These are phyloP conservation scores for Eumaeus atala DNA, from an alignment of 1,140 invertebrate species.

Conservation along the genomic window DNA sequence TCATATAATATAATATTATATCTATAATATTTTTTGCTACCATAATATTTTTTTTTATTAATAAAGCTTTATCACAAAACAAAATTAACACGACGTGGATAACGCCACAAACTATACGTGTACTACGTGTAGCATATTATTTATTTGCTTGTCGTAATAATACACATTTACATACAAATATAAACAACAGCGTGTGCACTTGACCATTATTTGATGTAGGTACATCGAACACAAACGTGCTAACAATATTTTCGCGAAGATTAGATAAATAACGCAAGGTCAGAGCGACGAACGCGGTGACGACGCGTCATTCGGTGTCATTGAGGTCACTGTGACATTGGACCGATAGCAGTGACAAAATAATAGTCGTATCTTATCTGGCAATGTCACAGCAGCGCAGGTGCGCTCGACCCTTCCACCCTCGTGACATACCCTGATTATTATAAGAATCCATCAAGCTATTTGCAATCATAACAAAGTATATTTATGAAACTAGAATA, in stretches of 20 bases:
- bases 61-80: too few relatives aligned
- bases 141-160: too few relatives aligned
- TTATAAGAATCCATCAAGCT: too few relatives aligned
- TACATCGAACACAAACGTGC: conserved; percentile 40
- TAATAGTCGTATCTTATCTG: conserved; percentile 71
- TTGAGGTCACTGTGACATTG: conserved; percentile 72
- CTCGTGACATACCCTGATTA: conserved; percentile 27
- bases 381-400: conserved; percentile 68
- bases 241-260: conserved; percentile 67
- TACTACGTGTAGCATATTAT: too few relatives aligned
- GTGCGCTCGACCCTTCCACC: conserved; percentile 57
- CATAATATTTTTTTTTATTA: too few relatives aligned
- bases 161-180: too few relatives aligned
- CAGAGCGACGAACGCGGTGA: conserved; percentile 50
- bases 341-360: conserved; percentile 66
- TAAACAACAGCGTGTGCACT: neutral
- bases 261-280: conserved; percentile 72
- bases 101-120: too few relatives aligned
- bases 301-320: conserved; percentile 66
- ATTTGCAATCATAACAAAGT: too few relatives aligned
- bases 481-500: too few relatives aligned
- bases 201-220: conserved; percentile 12
- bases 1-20: too few relatives aligned
- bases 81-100: too few relatives aligned
- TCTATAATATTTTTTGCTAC: too few relatives aligned